Evolutionary conservation across 2,888 invertebrate genomes (phyloP), one percentile per base, ranked within the genome.

Genomic region (Beris chalybata): DNA sequence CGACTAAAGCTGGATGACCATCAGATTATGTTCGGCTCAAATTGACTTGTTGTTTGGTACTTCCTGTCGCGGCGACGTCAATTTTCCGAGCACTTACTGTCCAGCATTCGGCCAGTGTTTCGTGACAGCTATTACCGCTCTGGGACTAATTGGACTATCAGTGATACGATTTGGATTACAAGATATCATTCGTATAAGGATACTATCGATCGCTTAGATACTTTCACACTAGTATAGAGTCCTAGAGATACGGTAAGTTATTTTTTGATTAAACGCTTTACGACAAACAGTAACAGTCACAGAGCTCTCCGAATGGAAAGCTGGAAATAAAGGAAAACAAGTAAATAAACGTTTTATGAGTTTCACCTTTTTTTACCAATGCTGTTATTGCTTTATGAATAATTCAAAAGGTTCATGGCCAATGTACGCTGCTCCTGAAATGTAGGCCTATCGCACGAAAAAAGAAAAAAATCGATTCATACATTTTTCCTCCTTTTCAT

Each of bases 321-420:
- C n/a, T 12, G 9, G 53, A 53, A 15, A 53, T 30, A 53, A 29
- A 53, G 31, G 53, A 53, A 38, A 38, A 53, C 53, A 53, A 53
- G 12, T 38, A 38, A 2, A 53, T 53, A 53, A 53, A 53, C 53
- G 53, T 53, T 53, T 53, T 53, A 53, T 30, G 53, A 53, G 53
- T 53, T 53, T 56, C 45, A 56, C 56, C 56, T 44, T 61, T 61
- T n/a, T 56, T 63, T 63, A 47, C 54, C 30, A 22, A 32, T 47
- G 22, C 66, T 53, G 13, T 64, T 64, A 67, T 64, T 64, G 56
- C 53, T 67, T 58, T 64, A 67, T 67, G 67, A 67, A 67, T 67
- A 52, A 67, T 67, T 64, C 64, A 67, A 53, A 53, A 59, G 52
- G 54, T 55, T 65, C 50, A 52, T 12, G 12, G 58, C 44, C 58